Conservation (phyloP, 64 coral and sea anemone species). For the Hydrozoanthus tunicans region DNA sequence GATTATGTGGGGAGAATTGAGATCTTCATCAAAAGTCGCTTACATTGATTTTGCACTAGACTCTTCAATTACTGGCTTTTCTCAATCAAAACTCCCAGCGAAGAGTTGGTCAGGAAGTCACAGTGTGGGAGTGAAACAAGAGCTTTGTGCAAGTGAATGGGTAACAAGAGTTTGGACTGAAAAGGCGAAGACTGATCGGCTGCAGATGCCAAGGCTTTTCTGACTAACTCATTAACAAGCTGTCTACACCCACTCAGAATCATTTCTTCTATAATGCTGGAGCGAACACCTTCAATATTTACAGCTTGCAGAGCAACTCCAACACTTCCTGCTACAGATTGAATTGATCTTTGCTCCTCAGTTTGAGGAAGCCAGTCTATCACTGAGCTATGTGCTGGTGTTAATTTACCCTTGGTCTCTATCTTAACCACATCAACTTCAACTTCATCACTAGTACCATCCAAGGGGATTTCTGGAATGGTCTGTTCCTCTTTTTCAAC, state of each 20-base stretch:
- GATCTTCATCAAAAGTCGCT: too few relatives aligned
- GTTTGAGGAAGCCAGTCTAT: constrained; percentile 38
- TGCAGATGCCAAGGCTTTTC: constrained; percentile 52
- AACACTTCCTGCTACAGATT: constrained; percentile 64
- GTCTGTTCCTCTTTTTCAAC: constrained; percentile 52
- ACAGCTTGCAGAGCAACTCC: constrained; percentile 63
- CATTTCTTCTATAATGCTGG: constrained; percentile 58
- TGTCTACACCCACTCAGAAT: constrained; percentile 49
- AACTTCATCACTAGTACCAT: constrained; percentile 39
- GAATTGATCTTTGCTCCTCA: constrained; percentile 67
- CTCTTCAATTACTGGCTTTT: not conserved
- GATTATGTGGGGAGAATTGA: too few relatives aligned
- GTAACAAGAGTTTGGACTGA: constrained; percentile 51
- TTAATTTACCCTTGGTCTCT: constrained; percentile 5
- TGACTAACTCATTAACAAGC: constrained; percentile 70
- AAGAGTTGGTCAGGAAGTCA: constrained; percentile 64
- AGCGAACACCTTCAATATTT: constrained; percentile 50
- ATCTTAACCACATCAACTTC: constrained; percentile 75
- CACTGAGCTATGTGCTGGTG: constrained; percentile 3
- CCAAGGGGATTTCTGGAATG: constrained; percentile 41
- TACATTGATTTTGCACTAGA: too few relatives aligned
- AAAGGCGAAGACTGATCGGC: constrained; percentile 53
- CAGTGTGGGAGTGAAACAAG: constrained; percentile 56
- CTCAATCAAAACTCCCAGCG: constrained; percentile 31
- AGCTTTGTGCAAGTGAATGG: constrained; percentile 66